Evolutionary conservation across 2,113 vertebrate genomes (phyloP), one percentile per base, ranked within the genome.

Genomic region (Scartelaos histophorus): DNA sequence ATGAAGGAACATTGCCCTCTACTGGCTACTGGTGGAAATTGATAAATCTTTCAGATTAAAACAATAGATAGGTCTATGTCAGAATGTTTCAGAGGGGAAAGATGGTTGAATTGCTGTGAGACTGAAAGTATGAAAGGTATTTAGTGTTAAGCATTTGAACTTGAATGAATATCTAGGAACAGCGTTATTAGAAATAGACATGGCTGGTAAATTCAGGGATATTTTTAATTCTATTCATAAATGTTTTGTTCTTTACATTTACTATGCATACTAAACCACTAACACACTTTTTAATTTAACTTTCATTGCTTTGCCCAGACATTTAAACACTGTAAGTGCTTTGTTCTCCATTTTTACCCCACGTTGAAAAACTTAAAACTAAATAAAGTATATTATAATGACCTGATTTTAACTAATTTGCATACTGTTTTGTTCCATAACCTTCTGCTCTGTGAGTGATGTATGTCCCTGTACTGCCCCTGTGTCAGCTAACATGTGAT

Each of bases 281-380:
- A 86, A 89, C 73, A 35, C 3, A 74, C 66, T 77, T 78, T 80
- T 38, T 64, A 10, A 38, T 38, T 64, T 64, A 38, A 66, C 76
- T 80, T 76, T 70, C 15, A 47, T 70, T 73, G 69, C 75, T 75
- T 85, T 78, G 81, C 71, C 84, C 5, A 82, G 87, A 86, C 84
- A 77, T 92, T 89, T 88, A 91, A 73, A 89, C 86, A 85, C 69
- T 74, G 88, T 90, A 91, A 87, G 90, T 93, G 78, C 68, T 54
- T n/a, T 73, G 19, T 11, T 67, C 45, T 34, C 56, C 49, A 22
- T 24, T 69, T 21, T 75, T 74, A 13, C 21, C 69, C 13, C 67
- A 17, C 35, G 68, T 3, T 45, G 21, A 69, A 13, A 49, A 56
- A 38, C 24, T 17, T 29, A 0, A 16, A 15, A 54, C 9, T 11